These are phyloP conservation scores for Hycleus phaleratus DNA, from an alignment of 1,140 invertebrate genomes.

Conservation along the genomic window DNA sequence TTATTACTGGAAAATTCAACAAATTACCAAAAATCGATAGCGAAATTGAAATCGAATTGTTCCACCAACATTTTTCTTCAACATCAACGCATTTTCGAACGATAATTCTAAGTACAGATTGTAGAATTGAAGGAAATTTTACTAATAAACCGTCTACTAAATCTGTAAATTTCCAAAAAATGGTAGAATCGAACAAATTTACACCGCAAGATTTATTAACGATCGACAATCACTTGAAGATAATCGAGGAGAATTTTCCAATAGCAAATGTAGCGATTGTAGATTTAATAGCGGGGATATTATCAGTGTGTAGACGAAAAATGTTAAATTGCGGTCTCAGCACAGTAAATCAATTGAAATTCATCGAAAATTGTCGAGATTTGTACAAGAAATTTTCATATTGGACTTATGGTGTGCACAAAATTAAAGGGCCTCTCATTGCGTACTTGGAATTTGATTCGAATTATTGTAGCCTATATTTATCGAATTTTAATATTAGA, in stretches of 20 bases:
- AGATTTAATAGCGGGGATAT: neutral
- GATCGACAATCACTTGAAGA: neutral
- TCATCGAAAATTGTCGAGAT: neutral
- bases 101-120: neutral
- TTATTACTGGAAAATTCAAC: neutral
- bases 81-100: neutral
- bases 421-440: neutral
- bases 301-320: neutral
- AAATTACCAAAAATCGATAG: neutral
- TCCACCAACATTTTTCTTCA: neutral
- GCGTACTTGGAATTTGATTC: neutral
- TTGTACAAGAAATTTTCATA: neutral
- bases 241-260: too few species aligned
- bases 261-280: too few species aligned
- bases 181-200: neutral
- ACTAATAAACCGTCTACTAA: neutral
- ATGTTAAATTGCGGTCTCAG: neutral
- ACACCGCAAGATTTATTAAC: neutral
- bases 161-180: neutral
- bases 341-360: slow-evolving; percentile 1
- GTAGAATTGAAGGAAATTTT: neutral
- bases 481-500: neutral
- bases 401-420: slow-evolving; percentile 6
- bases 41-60: neutral
- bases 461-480: neutral